Conservation (phyloP, 2,797 vertebrate species). For the Nasua narica region DNA sequence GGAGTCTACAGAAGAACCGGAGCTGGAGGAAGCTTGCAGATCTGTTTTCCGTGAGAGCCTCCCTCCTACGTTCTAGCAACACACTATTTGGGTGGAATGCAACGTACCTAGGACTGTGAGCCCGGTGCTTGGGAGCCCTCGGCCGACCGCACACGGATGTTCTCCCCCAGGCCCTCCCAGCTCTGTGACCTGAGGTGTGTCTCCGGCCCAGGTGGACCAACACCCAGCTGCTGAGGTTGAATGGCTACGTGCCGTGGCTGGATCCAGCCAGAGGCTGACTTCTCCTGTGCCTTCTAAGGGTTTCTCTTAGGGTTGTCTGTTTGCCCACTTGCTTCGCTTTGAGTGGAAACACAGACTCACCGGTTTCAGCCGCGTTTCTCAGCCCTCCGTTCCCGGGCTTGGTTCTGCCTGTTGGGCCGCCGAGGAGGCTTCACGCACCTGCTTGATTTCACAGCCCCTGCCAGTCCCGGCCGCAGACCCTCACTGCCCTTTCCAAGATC, state of each 20-base stretch:
- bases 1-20: not conserved
- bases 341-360: not conserved
- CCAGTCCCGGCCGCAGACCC: not conserved
- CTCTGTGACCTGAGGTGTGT: not conserved
- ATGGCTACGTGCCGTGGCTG: too few relatives aligned
- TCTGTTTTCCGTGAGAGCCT: not conserved
- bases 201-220: not conserved
- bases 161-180: not conserved
- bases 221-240: not conserved
- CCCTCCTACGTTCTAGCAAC: not conserved
- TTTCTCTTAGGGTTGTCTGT: not conserved
- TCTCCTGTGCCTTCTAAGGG: not conserved
- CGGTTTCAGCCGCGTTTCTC: not conserved
- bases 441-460: not conserved
- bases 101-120: not conserved
- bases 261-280: not conserved
- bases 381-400: not conserved
- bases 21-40: too few relatives aligned
- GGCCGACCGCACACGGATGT: not conserved
- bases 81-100: accelerated
- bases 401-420: not conserved
- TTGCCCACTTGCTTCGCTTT: not conserved
- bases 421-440: not conserved
- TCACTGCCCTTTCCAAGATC: not conserved
- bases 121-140: not conserved